Conservation (phyloP, 2,888 invertebrate genomes). For the Pachycephus smyrnensis region DNA sequence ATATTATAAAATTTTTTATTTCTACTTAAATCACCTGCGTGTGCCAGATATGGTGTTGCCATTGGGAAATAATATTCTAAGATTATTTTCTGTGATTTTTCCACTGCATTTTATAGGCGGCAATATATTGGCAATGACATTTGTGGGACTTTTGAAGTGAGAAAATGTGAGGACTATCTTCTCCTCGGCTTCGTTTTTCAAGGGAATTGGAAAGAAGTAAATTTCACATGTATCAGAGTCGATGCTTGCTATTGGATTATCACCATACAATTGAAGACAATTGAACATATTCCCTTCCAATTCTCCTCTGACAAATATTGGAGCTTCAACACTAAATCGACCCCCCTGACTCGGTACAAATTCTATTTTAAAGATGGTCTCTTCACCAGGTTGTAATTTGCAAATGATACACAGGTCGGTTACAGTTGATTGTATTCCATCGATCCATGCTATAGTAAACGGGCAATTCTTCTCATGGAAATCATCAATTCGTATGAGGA, state of each 20-base stretch:
- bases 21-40: constrained; percentile 11
- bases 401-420: constrained; percentile 38
- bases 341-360: constrained; percentile 52
- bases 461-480: constrained; percentile 39
- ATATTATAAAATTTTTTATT: background rate
- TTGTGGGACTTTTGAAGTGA: constrained; percentile 29
- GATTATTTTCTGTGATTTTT: constrained; percentile 25
- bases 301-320: constrained; percentile 58
- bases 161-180: constrained; percentile 36
- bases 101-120: constrained; percentile 30
- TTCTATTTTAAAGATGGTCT: constrained; percentile 42
- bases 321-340: constrained; percentile 45
- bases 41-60: constrained; percentile 22
- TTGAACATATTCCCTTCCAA: constrained; percentile 55
- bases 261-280: constrained; percentile 54
- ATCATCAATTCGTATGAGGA: constrained; percentile 53
- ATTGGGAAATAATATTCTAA: constrained; percentile 35
- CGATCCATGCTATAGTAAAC: constrained; percentile 47
- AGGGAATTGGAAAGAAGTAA: constrained; percentile 57
- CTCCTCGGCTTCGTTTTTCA: constrained; percentile 39
- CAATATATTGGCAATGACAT: constrained; percentile 31
- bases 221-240: constrained; percentile 44
- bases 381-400: constrained; percentile 42
- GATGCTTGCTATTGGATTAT: constrained; percentile 49
- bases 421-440: constrained; percentile 34